A percentile compares a stretch with the other conserved stretches of the same genome.
phyloP scores from a whole-genome alignment of 2,113 vertebrate genomes.

The Dicentrarchus labrax region DNA sequence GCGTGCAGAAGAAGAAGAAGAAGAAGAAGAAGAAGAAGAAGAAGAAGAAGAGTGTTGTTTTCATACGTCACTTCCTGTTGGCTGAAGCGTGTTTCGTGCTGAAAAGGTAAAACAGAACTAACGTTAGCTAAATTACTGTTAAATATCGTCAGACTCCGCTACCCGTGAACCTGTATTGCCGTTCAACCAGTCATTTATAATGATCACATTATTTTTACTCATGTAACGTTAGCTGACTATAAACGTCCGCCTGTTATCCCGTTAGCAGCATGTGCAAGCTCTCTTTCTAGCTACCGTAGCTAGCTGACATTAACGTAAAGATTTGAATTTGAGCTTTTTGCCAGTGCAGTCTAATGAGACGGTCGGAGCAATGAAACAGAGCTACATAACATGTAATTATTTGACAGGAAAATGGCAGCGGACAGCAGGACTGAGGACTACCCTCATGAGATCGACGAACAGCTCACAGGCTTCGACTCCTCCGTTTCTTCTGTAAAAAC shows the following conservation, averaged over 20 bases:
- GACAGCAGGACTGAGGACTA: constrained; percentile 87
- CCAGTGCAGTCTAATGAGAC: too few relatives aligned
- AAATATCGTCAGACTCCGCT: rapidly evolving
- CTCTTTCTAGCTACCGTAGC: rapidly evolving
- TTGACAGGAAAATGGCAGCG: constrained; percentile 77
- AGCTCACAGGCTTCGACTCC: constrained; percentile 89
- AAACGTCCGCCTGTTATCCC: not conserved
- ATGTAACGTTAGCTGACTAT: too few relatives aligned
- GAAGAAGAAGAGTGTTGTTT: not conserved
- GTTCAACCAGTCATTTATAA: rapidly evolving
- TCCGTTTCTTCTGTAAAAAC: constrained; percentile 88
- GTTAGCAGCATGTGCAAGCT: not conserved
- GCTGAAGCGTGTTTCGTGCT: not conserved
- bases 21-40: not conserved
- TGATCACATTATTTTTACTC: not conserved
- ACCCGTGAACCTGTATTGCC: rapidly evolving
- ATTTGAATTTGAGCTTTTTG: not conserved
- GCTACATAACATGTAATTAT: not conserved
- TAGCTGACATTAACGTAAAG: not conserved
- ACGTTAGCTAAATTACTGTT: not conserved
- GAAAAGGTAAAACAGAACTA: not conserved
- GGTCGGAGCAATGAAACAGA: too few relatives aligned
- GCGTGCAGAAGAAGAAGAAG: not conserved
- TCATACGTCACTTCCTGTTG: constrained; percentile 45
- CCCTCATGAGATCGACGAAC: constrained; percentile 94